A percentile compares a stretch with the other conserved stretches of the same genome.
phyloP scores from a whole-genome alignment of 2,888 invertebrate species.

The Chrysopilus asiliformis region DNA sequence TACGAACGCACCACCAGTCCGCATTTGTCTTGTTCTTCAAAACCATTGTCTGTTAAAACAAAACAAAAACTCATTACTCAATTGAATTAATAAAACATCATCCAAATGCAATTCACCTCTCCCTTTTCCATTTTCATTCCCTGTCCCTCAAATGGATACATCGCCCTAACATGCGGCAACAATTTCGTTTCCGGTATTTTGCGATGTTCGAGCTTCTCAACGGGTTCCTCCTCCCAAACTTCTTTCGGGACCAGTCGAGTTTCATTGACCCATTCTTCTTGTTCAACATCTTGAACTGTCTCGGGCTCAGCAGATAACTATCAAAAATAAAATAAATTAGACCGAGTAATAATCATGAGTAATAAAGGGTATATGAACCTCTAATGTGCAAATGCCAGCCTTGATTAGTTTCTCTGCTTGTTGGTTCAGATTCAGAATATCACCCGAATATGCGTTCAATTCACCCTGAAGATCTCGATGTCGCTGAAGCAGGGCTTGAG shows the following conservation, averaged over 20 bases:
- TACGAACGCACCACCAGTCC: conserved; percentile 99
- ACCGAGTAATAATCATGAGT: not conserved
- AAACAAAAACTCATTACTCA: conserved; percentile 13
- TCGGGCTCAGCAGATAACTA: conserved; percentile 49
- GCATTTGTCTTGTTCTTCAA: conserved; percentile 88
- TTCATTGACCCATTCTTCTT: conserved; percentile 67
- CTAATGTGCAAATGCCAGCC: conserved; percentile 52
- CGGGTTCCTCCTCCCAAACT: conserved; percentile 83
- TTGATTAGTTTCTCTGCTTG: conserved; percentile 64
- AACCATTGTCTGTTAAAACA: conserved; percentile 52
- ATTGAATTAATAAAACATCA: too few species aligned
- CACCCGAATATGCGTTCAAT: conserved; percentile 74
- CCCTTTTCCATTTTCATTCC: conserved; percentile 86
- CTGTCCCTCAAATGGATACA: conserved; percentile 85
- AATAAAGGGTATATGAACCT: conserved; percentile 16
- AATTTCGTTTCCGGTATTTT: conserved; percentile 78
- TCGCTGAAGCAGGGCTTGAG: conserved; percentile 73
- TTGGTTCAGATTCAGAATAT: conserved; percentile 65
- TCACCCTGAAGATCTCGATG: conserved; percentile 81
- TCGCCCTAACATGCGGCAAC: conserved; percentile 73
- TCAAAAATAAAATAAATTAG: conserved; percentile 12
- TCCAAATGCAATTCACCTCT: conserved; percentile 41
- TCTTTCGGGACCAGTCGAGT: conserved; percentile 77
- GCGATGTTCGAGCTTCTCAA: conserved; percentile 69
- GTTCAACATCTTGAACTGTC: conserved; percentile 41